phyloP scores from a whole-genome alignment of 1,140 invertebrate species.

The Drosophila virilis region DNA sequence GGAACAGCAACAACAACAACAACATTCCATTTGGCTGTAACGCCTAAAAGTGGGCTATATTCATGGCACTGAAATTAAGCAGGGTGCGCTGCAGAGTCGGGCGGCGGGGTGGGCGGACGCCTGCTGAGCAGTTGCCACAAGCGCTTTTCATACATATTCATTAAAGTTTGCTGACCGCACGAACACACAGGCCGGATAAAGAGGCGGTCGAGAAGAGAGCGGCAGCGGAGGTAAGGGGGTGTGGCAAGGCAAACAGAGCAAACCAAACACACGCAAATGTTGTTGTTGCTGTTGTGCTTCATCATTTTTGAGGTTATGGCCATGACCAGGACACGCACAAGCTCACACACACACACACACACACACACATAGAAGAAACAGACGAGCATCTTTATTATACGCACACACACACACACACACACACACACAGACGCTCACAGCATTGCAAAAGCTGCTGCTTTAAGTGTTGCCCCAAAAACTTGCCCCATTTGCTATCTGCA shows the following conservation, averaged over 20 bases:
- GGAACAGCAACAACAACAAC: conserved; percentile 25
- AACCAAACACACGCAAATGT: conserved; percentile 37
- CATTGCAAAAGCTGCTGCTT: conserved; percentile 44
- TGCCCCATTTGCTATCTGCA: conserved; percentile 50
- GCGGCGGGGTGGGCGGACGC: background rate
- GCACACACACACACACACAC: conserved; percentile 23
- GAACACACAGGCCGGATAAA: conserved; percentile 48
- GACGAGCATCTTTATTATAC: conserved; percentile 34
- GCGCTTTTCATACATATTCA: conserved; percentile 80
- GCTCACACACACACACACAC: background rate
- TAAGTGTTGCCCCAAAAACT: conserved; percentile 58
- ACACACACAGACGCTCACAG: conserved; percentile 4
- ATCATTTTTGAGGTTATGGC: conserved; percentile 78
- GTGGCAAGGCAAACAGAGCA: conserved; percentile 1
- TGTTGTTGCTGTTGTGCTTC: conserved; percentile 60
- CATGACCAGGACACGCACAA: conserved; percentile 33
- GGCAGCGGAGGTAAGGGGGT: background rate
- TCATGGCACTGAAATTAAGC: conserved; percentile 44
- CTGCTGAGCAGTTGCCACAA: conserved; percentile 59
- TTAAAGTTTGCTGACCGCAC: conserved; percentile 82
- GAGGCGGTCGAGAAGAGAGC: background rate
- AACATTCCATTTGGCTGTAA: conserved; percentile 43
- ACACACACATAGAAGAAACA: background rate
- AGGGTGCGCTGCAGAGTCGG: background rate
- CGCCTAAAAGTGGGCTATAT: conserved; percentile 58